Percentiles rank a stretch among this genome's conserved stretches.
Evolutionary conservation across 2,888 invertebrate species (phyloP).

Genomic region (Hypomecis punctinalis): DNA sequence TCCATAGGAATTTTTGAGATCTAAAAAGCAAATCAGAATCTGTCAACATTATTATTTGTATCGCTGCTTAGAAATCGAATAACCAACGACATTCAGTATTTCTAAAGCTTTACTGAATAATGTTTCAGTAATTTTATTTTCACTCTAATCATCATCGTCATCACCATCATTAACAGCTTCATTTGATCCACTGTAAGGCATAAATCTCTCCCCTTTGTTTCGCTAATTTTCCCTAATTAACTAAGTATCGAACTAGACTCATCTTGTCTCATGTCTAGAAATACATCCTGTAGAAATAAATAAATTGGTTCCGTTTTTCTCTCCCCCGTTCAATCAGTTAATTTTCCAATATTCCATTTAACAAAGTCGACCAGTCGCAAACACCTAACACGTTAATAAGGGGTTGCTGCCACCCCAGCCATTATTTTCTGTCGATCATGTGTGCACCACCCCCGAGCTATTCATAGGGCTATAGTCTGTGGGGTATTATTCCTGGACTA

Average conservation of each 20-base stretch:
- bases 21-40: background rate
- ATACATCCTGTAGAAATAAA: background rate
- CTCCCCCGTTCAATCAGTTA: background rate
- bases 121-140: no score
- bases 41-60: background rate
- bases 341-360: constrained; percentile 24
- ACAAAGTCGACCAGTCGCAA: constrained; percentile 28
- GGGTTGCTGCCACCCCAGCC: constrained; percentile 14
- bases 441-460: constrained; percentile 16
- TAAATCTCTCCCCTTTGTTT: no score
- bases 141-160: no score
- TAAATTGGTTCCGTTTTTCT: background rate
- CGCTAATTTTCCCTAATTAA: no score
- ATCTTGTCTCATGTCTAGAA: no score
- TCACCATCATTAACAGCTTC: no score
- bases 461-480: constrained; percentile 14
- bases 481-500: constrained; percentile 4
- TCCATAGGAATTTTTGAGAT: background rate
- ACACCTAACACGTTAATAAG: constrained; percentile 26
- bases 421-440: constrained; percentile 29
- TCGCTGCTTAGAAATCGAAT: background rate
- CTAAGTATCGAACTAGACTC: no score
- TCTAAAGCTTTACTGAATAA: background rate
- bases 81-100: background rate
- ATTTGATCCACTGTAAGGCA: no score